Conservation (phyloP, 2,113 vertebrate species). For the Murina feae region DNA sequence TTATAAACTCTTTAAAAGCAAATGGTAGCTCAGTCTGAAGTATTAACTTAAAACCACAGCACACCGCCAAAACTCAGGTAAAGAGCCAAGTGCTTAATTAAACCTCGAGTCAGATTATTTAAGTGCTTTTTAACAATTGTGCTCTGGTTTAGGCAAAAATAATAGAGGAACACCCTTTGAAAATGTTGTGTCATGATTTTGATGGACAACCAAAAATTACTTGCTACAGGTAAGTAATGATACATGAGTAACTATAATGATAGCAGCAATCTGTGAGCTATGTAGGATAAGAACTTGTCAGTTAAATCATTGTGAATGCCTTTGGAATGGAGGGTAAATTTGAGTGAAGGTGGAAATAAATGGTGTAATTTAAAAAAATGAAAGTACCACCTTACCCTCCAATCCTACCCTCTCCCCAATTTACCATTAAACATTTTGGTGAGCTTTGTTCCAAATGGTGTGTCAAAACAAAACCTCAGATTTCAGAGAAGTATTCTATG, state of each 20-base stretch:
- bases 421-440: neutral
- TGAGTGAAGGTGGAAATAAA: neutral
- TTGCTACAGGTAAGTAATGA: neutral
- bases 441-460: neutral
- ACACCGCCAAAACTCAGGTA: conserved; percentile 14
- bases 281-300: conserved; percentile 4
- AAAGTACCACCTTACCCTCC: neutral
- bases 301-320: neutral
- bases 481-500: neutral
- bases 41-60: conserved; percentile 1
- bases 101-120: neutral
- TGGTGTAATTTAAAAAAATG: neutral
- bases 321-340: conserved; percentile 19
- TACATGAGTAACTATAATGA: conserved; percentile 16
- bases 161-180: neutral
- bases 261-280: neutral
- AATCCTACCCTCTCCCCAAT: neutral
- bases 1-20: neutral
- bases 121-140: neutral
- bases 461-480: neutral
- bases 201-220: neutral
- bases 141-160: neutral
- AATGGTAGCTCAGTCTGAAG: neutral
- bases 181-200: conserved; percentile 4
- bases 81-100: conserved; percentile 16